Evolutionary conservation across 92 coral and sea anemone species (phyloP).

Genomic region (Palythoa grandiflora): DNA sequence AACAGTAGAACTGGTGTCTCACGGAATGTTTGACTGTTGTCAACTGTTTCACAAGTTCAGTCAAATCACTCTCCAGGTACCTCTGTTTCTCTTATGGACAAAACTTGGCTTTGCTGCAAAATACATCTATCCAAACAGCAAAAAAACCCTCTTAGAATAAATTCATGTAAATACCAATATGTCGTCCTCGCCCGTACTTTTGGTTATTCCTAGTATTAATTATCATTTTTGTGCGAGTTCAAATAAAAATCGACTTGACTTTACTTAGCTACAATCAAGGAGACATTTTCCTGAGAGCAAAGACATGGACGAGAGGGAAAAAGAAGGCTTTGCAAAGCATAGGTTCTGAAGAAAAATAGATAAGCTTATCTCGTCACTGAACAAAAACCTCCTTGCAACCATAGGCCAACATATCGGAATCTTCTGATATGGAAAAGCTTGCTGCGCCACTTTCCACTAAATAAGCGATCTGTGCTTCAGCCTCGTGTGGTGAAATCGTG

Average conservation of each 20-base stretch:
- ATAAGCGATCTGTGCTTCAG: slow-evolving; percentile 22
- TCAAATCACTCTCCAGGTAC: slow-evolving; percentile 18
- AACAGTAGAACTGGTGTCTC: slow-evolving; percentile 20
- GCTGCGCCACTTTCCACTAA: neutral
- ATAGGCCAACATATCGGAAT: slow-evolving; percentile 34
- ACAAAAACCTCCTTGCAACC: slow-evolving; percentile 16
- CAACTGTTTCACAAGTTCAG: slow-evolving; percentile 26
- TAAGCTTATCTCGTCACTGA: too few species aligned
- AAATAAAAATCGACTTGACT: too few species aligned
- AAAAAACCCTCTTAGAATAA: slow-evolving; percentile 7
- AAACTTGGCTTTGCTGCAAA: neutral
- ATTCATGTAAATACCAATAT: slow-evolving; percentile 2
- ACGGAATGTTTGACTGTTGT: slow-evolving; percentile 18
- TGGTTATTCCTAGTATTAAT: slow-evolving; percentile 2
- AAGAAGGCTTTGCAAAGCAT: too few species aligned
- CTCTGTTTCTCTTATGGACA: slow-evolving; percentile 12
- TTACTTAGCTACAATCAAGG: too few species aligned
- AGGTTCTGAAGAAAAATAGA: too few species aligned
- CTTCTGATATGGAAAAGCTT: slow-evolving; percentile 22
- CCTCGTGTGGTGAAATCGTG: neutral
- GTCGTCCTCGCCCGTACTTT: slow-evolving; percentile 18
- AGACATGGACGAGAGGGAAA: too few species aligned
- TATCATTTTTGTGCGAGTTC: too few species aligned
- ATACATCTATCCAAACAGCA: slow-evolving; percentile 18
- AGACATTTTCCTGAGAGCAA: too few species aligned